Evolutionary conservation across 2,113 vertebrate species (phyloP).

Genomic region (Melanotaenia duboulayi): DNA sequence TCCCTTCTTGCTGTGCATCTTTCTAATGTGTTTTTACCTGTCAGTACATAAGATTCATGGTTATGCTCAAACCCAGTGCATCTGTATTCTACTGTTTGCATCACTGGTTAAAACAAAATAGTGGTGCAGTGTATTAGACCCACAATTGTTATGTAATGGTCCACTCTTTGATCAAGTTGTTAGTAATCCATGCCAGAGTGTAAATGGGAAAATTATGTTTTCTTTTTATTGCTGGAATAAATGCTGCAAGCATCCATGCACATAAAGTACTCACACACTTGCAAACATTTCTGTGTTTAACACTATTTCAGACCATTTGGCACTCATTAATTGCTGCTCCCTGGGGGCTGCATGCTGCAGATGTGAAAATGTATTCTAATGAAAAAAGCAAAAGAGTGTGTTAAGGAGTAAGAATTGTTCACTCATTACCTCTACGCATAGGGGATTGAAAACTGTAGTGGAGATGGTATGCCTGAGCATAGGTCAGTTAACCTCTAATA

Average conservation of each 20-base stretch:
- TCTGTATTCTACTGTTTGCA: not conserved
- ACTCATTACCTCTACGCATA: not conserved
- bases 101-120: not conserved
- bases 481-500: slow-evolving; percentile 3
- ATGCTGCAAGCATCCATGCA: not conserved
- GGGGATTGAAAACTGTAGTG: not conserved
- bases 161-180: not conserved
- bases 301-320: slow-evolving; percentile 3
- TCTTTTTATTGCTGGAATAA: not conserved
- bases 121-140: not conserved
- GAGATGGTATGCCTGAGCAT: not conserved
- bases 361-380: slow-evolving; percentile 17
- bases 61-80: not conserved
- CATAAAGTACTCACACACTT: not conserved
- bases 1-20: not conserved
- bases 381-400: slow-evolving; percentile 10
- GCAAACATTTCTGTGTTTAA: slow-evolving; percentile 16
- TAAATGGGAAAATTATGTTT: not conserved
- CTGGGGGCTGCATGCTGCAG: slow-evolving; percentile 13
- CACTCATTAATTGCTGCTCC: slow-evolving; percentile 35
- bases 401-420: not conserved
- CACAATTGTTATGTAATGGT: not conserved
- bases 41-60: not conserved
- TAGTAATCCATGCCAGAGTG: not conserved
- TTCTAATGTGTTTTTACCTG: not conserved